These are phyloP conservation scores for Gambusia yucatana DNA, from an alignment of 2,797 vertebrate species.

Conservation along the genomic window DNA sequence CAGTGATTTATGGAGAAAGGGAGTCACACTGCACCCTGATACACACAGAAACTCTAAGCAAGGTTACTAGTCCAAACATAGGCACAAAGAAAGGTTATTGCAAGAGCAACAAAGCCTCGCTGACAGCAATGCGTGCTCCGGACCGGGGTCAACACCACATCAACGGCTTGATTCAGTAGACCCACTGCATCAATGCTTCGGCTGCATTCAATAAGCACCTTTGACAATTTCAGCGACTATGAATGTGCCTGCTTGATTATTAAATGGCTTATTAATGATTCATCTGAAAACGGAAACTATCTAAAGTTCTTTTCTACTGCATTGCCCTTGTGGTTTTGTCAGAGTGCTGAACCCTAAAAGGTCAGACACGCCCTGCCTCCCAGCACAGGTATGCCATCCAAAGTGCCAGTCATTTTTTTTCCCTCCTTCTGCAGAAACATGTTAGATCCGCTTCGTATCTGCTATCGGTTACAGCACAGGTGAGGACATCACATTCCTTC, in stretches of 20 bases:
- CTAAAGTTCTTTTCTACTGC: slow-evolving; percentile 39
- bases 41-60: slow-evolving; percentile 75
- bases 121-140: slow-evolving; percentile 56
- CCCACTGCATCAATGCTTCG: slow-evolving; percentile 47
- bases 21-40: slow-evolving; percentile 75
- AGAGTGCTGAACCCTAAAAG: slow-evolving; percentile 46
- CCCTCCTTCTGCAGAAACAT: slow-evolving; percentile 49
- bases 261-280: slow-evolving; percentile 60
- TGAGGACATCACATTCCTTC: slow-evolving; percentile 69
- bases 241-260: slow-evolving; percentile 39
- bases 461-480: slow-evolving; percentile 64
- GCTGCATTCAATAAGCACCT: slow-evolving; percentile 60
- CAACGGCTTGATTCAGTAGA: slow-evolving; percentile 51
- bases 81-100: slow-evolving; percentile 74
- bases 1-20: slow-evolving; percentile 81
- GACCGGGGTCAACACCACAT: slow-evolving; percentile 67
- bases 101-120: slow-evolving; percentile 67
- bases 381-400: slow-evolving; percentile 51
- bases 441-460: slow-evolving; percentile 47
- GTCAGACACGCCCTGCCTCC: slow-evolving; percentile 54
- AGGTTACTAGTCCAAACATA: slow-evolving; percentile 73
- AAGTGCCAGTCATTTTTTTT: slow-evolving; percentile 34
- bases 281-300: slow-evolving; percentile 36
- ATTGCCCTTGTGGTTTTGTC: slow-evolving; percentile 53
- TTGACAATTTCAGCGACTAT: slow-evolving; percentile 65